A percentile compares a stretch with the other conserved stretches of the same genome.
Evolutionary conservation across 2,888 invertebrate species (phyloP).

Genomic region (Latrodectus elegans): DNA sequence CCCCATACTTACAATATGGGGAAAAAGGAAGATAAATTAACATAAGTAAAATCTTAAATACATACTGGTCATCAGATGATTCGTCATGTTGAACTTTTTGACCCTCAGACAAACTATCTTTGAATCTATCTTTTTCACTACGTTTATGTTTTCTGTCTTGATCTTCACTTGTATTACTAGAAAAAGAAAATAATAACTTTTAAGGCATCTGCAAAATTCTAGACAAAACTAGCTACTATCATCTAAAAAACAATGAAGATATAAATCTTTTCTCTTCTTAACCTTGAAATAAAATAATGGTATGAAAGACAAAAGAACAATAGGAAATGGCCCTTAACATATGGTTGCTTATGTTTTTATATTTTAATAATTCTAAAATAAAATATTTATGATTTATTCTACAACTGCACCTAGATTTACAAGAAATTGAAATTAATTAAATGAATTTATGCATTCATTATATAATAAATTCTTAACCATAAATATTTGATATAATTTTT

Average conservation of each 20-base stretch:
- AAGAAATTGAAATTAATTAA: too few species aligned
- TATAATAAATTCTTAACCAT: too few species aligned
- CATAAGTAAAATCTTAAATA: not conserved
- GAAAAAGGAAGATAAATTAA: too few species aligned
- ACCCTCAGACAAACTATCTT: constrained; percentile 86
- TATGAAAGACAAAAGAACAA: not conserved
- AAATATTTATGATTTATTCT: too few species aligned
- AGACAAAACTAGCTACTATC: not conserved
- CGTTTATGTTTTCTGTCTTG: constrained; percentile 60
- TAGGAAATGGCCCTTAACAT: not conserved
- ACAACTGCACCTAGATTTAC: too few species aligned
- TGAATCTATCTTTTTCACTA: constrained; percentile 76
- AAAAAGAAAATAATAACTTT: constrained; percentile 11
- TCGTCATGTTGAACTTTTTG: constrained; percentile 79
- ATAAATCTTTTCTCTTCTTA: constrained; percentile 14
- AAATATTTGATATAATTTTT: too few species aligned
- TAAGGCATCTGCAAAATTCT: not conserved
- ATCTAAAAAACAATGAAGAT: constrained; percentile 3
- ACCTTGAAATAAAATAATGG: constrained; percentile 11
- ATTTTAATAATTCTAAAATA: too few species aligned
- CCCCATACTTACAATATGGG: too few species aligned
- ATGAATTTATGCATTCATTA: too few species aligned
- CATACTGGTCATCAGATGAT: constrained; percentile 73
- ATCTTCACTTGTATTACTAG: constrained; percentile 31
- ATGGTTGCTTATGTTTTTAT: too few species aligned